Conservation (phyloP, 2,113 vertebrate species). For the Chionomys nivalis region DNA sequence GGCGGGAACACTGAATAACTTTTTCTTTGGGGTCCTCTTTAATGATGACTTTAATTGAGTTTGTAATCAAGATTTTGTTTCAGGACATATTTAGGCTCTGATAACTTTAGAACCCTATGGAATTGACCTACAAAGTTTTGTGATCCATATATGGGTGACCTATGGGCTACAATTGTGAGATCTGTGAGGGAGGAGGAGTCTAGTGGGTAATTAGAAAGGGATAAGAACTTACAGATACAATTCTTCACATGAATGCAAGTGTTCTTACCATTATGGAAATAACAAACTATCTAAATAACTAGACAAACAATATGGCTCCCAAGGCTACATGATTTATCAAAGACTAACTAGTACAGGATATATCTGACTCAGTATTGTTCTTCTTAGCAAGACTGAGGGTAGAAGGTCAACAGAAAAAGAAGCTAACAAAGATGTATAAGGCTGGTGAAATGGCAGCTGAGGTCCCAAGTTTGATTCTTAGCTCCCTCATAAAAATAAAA, state of each 20-base stretch:
- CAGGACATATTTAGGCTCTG: not conserved
- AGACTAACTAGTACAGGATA: not conserved
- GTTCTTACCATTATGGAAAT: not conserved
- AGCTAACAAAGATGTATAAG: not conserved
- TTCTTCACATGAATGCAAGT: not conserved
- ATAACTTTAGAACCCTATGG: not conserved
- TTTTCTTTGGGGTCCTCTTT: not conserved
- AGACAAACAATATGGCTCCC: not conserved
- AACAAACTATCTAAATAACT: not conserved
- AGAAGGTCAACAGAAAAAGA: not conserved
- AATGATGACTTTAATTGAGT: not conserved
- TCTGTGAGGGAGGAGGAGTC: not conserved
- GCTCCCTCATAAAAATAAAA: not conserved
- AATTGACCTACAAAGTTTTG: not conserved
- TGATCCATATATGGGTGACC: not conserved
- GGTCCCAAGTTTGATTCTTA: not conserved
- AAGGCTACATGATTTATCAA: not conserved
- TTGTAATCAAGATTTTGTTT: not conserved
- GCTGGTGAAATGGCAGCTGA: not conserved
- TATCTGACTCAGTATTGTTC: not conserved
- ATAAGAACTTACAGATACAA: not conserved
- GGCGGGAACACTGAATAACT: not conserved
- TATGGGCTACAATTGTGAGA: accelerated
- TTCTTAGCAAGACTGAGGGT: not conserved
- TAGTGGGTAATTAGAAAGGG: no score